These are phyloP conservation scores for Epinotia demarniana DNA, from an alignment of 2,888 invertebrate genomes.

Conservation along the genomic window DNA sequence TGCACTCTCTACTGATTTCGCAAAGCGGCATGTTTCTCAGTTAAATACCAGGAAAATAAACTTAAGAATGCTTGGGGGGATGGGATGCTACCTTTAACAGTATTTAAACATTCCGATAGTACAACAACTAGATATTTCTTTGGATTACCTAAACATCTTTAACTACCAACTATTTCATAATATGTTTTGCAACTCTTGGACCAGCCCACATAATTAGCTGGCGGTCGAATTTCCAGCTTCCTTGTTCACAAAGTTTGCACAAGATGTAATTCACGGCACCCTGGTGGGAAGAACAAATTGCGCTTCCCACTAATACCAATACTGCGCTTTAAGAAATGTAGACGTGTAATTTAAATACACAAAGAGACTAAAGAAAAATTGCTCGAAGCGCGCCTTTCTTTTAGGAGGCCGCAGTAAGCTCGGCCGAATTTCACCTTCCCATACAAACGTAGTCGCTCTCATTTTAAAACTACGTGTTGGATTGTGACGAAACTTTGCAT, in stretches of 20 bases:
- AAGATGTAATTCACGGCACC: conserved; percentile 20
- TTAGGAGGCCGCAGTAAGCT: too few species aligned
- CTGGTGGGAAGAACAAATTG: conserved; percentile 23
- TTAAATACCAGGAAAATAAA: too few species aligned
- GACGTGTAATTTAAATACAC: conserved; percentile 2
- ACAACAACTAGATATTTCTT: background rate
- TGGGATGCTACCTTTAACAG: too few species aligned
- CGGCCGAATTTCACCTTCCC: too few species aligned
- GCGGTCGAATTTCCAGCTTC: conserved; percentile 18
- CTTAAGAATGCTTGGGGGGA: too few species aligned
- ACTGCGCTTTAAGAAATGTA: conserved; percentile 22
- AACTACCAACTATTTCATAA: background rate
- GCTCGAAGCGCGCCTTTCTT: background rate
- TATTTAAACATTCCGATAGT: too few species aligned
- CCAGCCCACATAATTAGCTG: conserved; percentile 5
- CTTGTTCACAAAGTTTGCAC: conserved; percentile 21
- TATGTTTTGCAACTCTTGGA: background rate
- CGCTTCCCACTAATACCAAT: conserved; percentile 11
- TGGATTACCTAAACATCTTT: background rate
- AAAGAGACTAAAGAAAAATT: background rate
- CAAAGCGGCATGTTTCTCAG: too few species aligned
- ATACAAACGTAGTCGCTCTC: too few species aligned
- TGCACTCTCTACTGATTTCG: too few species aligned
- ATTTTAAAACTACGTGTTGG: too few species aligned
- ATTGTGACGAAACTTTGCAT: too few species aligned